A percentile compares a stretch with the other conserved stretches of the same genome.
Conservation (phyloP, 2,888 invertebrate species). For the Iphiclides podalirius region DNA sequence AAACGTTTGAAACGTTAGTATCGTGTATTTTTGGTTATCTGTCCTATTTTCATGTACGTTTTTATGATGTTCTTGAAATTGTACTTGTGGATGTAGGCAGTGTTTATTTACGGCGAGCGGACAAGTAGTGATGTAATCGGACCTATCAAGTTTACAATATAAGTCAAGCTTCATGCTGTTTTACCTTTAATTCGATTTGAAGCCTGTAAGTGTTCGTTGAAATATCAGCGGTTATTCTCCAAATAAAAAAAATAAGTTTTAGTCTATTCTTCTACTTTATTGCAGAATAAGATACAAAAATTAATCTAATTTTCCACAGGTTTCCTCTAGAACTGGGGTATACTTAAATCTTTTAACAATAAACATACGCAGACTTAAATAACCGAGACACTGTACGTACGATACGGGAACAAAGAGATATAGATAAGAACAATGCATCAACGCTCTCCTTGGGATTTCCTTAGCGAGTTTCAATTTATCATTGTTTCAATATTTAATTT, state of each 20-base stretch:
- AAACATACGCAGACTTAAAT: neutral
- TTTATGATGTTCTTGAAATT: conserved; percentile 2
- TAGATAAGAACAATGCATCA: conserved; percentile 6
- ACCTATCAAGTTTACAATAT: too few species aligned
- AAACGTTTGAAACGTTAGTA: neutral
- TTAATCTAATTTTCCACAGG: too few species aligned
- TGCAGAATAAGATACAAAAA: too few species aligned
- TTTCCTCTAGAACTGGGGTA: too few species aligned
- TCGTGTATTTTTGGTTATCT: conserved; percentile 4
- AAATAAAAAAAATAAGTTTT: too few species aligned
- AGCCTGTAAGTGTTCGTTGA: too few species aligned
- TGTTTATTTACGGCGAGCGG: conserved; percentile 1
- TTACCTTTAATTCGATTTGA: too few species aligned
- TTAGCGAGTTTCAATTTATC: neutral
- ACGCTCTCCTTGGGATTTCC: neutral
- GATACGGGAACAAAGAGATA: conserved; percentile 8
- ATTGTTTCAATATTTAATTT: conserved; percentile 10
- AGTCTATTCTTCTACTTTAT: too few species aligned
- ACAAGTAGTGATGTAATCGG: conserved; percentile 7
- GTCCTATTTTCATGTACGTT: conserved; percentile 1
- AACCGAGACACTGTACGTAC: conserved; percentile 3
- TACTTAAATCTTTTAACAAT: too few species aligned
- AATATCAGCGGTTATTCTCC: too few species aligned
- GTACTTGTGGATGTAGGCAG: conserved; percentile 5
- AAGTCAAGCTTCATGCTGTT: too few species aligned